phyloP scores from a whole-genome alignment of 2,888 invertebrate genomes.

The Xylota segnis region DNA sequence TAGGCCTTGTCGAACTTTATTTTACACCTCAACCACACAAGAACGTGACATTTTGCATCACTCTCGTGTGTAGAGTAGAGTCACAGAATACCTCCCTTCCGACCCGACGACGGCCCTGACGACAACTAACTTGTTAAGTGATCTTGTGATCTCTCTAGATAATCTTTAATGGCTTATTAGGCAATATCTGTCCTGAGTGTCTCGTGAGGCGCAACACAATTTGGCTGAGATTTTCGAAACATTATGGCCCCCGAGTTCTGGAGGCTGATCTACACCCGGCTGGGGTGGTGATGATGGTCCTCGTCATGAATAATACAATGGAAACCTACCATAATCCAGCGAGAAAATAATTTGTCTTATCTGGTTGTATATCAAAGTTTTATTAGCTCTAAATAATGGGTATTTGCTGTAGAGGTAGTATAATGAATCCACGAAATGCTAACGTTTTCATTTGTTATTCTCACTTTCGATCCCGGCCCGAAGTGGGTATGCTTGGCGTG shows the following conservation, averaged over 20 bases:
- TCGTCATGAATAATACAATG: slow-evolving; percentile 52
- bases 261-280: neutral
- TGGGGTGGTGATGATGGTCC: slow-evolving; percentile 14
- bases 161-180: slow-evolving; percentile 53
- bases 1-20: slow-evolving; percentile 38
- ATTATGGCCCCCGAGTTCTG: slow-evolving; percentile 16
- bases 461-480: slow-evolving; percentile 68
- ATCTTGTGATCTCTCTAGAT: slow-evolving; percentile 51
- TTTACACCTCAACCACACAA: slow-evolving; percentile 13
- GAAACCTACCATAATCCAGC: slow-evolving; percentile 53
- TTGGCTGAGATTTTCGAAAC: slow-evolving; percentile 28
- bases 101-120: neutral
- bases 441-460: slow-evolving; percentile 60
- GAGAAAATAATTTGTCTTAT: slow-evolving; percentile 67
- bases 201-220: slow-evolving; percentile 19
- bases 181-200: slow-evolving; percentile 28
- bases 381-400: slow-evolving; percentile 72
- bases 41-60: slow-evolving; percentile 27
- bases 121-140: slow-evolving; percentile 48
- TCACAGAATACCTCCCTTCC: neutral
- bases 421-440: slow-evolving; percentile 72
- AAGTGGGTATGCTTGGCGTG: slow-evolving; percentile 32
- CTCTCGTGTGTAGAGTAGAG: neutral
- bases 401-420: slow-evolving; percentile 75
- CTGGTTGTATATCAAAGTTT: slow-evolving; percentile 73